Evolutionary conservation across 2,797 vertebrate species (phyloP).

Genomic region (Thripadectes ignobilis): DNA sequence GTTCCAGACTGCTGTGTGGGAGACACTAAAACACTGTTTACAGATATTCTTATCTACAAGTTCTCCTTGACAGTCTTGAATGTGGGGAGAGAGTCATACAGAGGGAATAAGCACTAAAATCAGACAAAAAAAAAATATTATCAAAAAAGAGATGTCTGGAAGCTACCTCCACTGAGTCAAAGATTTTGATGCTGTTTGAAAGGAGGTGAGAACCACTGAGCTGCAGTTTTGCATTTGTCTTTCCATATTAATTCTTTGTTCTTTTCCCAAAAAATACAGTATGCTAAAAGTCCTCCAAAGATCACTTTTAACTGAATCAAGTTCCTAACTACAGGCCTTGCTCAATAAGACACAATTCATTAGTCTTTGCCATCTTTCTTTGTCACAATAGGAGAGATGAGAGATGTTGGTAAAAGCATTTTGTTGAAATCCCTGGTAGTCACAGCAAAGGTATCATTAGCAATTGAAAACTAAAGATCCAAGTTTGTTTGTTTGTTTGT

Average conservation of each 20-base stretch:
- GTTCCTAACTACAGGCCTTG: neutral
- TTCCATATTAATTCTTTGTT: neutral
- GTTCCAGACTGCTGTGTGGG: constrained; percentile 58
- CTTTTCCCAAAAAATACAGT: neutral
- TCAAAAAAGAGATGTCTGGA: neutral
- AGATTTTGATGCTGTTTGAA: neutral
- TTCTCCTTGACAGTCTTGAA: constrained; percentile 1
- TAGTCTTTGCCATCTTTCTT: neutral
- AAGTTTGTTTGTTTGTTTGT: neutral
- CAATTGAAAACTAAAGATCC: neutral
- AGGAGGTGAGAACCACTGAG: neutral
- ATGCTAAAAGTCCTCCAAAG: neutral
- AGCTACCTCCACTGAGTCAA: neutral
- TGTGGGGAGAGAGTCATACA: neutral
- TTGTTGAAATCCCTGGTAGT: neutral
- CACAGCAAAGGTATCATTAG: neutral
- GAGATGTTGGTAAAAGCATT: neutral
- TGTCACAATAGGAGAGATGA: neutral
- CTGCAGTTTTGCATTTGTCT: neutral
- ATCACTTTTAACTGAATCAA: neutral
- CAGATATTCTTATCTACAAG: constrained; percentile 25
- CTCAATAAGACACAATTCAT: neutral
- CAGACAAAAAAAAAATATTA: neutral
- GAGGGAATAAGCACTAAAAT: neutral
- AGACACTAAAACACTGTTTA: constrained; percentile 42